Base-by-base conservation (phyloP, 2,888 invertebrate genomes). In the Tenthredo mesomela region DNA sequence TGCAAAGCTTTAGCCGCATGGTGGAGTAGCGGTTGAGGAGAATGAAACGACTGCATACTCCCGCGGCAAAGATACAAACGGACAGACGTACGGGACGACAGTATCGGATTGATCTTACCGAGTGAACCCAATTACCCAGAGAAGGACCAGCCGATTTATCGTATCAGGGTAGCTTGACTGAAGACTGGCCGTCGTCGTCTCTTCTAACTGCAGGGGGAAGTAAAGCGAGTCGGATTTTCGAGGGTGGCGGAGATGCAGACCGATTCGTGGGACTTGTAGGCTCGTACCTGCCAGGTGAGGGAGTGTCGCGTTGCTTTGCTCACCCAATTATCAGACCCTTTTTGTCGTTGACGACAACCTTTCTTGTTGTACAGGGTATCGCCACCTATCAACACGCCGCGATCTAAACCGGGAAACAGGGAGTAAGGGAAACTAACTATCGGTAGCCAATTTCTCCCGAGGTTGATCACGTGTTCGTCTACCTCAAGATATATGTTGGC, bases 81-180 rank as follows among this genome's bases (percentile, higher is more conserved):
- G 91, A 92, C 89, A 88, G 92, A 92, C 91, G 89, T 91, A 92
- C 90, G 91, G 90, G 91, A 89, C 91, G 93, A 93, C 93, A 93
- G 92, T 93, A 93, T 93, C 93, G 92, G 92, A 92, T 91, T 90
- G 93, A 93, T 93, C 93, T 92, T 90, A 90, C 90, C 92, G 92
- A 91, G 93, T 93, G 93, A 93, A 93, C 92, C 93, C 93, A 93
- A 93, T 93, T 93, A 93, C 92, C 92, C 89, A 89, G 89, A 88
- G 90, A 91, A 91, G 89, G 91, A 87, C 90, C 91, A 92, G 37
- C 80, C 80, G 93, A 93, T 93, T 93, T 93, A 93, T 93, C 92
- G 92, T 92, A 89, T 89, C 87, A 90, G 89, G 89, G 90, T 87
- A 86, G 85, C 86, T 88, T 90, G 91, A 89, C 91, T 91, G 91